Conservation (phyloP, 2,888 invertebrate genomes). For the Latrodectus elegans region DNA sequence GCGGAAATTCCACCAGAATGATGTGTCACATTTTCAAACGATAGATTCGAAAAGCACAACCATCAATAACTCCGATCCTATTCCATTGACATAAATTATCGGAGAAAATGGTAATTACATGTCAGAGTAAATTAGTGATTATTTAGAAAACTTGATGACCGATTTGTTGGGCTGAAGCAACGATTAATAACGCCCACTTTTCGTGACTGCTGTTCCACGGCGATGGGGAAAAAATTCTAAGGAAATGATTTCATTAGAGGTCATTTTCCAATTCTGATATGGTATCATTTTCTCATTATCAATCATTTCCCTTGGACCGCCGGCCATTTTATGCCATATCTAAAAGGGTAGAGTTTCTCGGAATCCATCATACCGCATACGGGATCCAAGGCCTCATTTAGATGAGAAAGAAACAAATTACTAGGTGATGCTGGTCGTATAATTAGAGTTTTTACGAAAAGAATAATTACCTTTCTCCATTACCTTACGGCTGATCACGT, state of each 20-base stretch:
- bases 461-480: too few species aligned
- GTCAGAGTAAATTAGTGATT: not conserved
- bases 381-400: too few species aligned
- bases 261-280: not conserved
- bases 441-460: too few species aligned
- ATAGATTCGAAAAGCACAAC: not conserved
- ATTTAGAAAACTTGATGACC: not conserved
- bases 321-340: not conserved
- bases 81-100: not conserved
- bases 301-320: not conserved
- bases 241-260: conserved; percentile 4
- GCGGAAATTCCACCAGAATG: too few species aligned
- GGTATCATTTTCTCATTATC: not conserved
- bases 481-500: too few species aligned
- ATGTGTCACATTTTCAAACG: too few species aligned
- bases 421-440: too few species aligned
- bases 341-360: not conserved
- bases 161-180: not conserved
- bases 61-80: not conserved
- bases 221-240: not conserved
- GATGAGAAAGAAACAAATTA: too few species aligned
- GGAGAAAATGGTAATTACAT: not conserved
- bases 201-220: not conserved
- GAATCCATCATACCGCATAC: not conserved
- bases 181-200: conserved; percentile 5